phyloP scores from a whole-genome alignment of 1,140 invertebrate species.

The Calliphora vicina region DNA sequence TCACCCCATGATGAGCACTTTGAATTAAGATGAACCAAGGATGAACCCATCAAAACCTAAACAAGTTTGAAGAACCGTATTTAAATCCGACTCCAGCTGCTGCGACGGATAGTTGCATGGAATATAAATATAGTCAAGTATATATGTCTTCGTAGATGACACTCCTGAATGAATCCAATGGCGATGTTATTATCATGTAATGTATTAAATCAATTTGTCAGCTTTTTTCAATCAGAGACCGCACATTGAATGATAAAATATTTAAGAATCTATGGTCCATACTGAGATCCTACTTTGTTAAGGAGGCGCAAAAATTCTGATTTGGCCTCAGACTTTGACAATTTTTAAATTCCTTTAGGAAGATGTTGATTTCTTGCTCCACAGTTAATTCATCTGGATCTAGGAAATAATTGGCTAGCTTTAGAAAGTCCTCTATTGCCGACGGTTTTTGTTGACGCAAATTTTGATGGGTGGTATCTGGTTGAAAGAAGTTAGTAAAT shows the following conservation, averaged over 20 bases:
- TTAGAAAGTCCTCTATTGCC: neutral
- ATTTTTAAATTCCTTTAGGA: neutral
- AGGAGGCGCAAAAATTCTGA: neutral
- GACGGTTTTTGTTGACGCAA: neutral
- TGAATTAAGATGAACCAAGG: neutral
- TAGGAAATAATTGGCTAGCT: neutral
- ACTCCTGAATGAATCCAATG: no score
- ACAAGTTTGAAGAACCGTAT: neutral
- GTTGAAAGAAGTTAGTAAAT: neutral
- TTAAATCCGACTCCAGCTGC: neutral
- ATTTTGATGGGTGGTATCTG: no score
- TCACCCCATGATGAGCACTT: slow-evolving; percentile 8
- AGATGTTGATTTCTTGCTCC: neutral
- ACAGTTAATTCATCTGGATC: neutral
- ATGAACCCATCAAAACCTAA: neutral
- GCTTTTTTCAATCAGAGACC: no score
- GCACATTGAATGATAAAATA: no score
- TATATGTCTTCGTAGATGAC: neutral
- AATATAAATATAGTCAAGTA: neutral
- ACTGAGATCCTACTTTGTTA: no score
- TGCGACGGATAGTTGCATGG: neutral
- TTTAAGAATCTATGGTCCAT: no score
- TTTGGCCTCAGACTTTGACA: neutral
- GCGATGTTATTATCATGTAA: neutral
- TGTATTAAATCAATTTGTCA: neutral